phyloP scores from a whole-genome alignment of 1,140 invertebrate species.

The Hyposmocoma kahamanoa region DNA sequence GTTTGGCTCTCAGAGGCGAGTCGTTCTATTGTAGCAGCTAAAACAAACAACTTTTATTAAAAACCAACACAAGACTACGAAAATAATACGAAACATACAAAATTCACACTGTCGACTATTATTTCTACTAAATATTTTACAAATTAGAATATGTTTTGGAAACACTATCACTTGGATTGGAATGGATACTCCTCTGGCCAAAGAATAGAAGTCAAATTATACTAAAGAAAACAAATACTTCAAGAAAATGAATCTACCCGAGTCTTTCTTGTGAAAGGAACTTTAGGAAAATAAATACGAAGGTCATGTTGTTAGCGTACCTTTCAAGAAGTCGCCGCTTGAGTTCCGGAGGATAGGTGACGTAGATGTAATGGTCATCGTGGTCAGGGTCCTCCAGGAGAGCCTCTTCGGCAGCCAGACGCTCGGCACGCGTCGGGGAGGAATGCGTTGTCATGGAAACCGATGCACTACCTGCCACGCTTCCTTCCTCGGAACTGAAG shows the following conservation, averaged over 20 bases:
- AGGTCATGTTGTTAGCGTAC: constrained; percentile 73
- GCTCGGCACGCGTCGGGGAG: constrained; percentile 72
- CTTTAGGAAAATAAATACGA: constrained; percentile 49
- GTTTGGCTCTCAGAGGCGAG: constrained; percentile 75
- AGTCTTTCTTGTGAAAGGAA: constrained; percentile 47
- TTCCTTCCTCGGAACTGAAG: constrained; percentile 79
- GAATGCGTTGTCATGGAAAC: constrained; percentile 77
- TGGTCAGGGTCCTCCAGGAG: constrained; percentile 64
- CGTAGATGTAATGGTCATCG: constrained; percentile 87
- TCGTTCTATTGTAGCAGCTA: constrained; percentile 84
- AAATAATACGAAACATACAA: too few relatives aligned
- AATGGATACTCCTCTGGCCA: too few relatives aligned
- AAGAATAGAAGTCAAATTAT: too few relatives aligned
- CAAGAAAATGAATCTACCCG: constrained; percentile 36
- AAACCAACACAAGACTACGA: too few relatives aligned
- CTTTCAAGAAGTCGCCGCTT: constrained; percentile 86
- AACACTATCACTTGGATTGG: too few relatives aligned
- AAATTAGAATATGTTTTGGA: too few relatives aligned
- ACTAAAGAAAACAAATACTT: too few relatives aligned
- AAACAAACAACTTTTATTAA: constrained; percentile 51
- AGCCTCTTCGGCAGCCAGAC: constrained; percentile 55
- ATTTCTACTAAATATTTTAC: too few relatives aligned
- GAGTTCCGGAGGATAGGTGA: constrained; percentile 88
- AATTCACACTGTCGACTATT: too few relatives aligned
- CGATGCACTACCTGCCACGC: constrained; percentile 76